Conservation (phyloP, 2,797 vertebrate genomes). For the Peromyscus attwateri region DNA sequence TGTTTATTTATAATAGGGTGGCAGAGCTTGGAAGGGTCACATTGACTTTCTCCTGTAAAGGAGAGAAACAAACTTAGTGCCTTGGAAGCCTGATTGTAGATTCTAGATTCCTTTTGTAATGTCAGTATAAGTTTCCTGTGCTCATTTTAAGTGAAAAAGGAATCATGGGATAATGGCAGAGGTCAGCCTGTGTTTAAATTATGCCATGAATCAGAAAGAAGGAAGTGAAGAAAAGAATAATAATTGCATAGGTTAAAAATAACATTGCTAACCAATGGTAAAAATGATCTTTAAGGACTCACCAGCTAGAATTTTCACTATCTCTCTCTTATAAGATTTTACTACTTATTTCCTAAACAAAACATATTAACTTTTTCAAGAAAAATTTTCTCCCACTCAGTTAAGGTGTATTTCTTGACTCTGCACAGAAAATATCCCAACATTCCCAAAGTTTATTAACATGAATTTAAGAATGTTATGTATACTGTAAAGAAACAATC, state of each 20-base stretch:
- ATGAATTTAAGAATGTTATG: neutral
- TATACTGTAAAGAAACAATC: neutral
- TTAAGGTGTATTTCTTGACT: neutral
- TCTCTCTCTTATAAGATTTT: neutral
- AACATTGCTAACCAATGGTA: neutral
- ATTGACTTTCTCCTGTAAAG: neutral
- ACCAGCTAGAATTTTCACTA: neutral
- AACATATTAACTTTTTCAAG: neutral
- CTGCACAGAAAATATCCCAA: neutral
- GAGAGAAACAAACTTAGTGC: neutral
- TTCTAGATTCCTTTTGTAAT: neutral
- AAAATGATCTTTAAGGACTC: neutral
- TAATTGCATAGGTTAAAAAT: neutral
- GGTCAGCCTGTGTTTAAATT: neutral
- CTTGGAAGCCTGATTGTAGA: neutral
- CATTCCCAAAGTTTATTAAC: neutral
- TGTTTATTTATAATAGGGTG: neutral
- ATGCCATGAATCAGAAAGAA: neutral
- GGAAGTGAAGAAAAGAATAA: neutral
- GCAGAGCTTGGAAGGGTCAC: neutral
- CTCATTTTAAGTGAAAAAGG: neutral
- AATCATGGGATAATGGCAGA: neutral
- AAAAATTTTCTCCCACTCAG: neutral
- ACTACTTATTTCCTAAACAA: neutral
- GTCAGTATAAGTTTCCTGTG: neutral